These are phyloP conservation scores for Stenopsyche tienmushanensis DNA, from an alignment of 1,140 invertebrate genomes.

Conservation along the genomic window DNA sequence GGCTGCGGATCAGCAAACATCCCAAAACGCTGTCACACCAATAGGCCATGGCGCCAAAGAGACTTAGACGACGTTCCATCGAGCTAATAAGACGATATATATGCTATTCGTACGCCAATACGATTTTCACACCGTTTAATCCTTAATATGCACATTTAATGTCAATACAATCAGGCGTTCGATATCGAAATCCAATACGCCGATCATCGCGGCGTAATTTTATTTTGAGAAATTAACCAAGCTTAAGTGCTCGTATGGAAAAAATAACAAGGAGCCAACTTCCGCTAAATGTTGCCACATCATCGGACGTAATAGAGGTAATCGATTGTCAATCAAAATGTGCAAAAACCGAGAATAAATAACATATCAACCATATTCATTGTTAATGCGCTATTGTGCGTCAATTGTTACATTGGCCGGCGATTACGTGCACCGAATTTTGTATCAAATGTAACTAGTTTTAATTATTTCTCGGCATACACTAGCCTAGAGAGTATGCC, in stretches of 20 bases:
- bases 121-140: too few species aligned
- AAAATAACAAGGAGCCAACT: too few species aligned
- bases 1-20: too few species aligned
- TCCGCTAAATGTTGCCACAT: constrained; percentile 30
- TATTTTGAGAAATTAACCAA: neutral
- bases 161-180: too few species aligned
- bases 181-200: neutral
- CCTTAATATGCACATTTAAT: too few species aligned
- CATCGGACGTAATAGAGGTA: constrained; percentile 37
- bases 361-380: constrained; percentile 32
- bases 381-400: constrained; percentile 21
- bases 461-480: constrained; percentile 21
- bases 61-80: neutral
- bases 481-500: constrained; percentile 11
- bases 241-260: too few species aligned
- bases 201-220: neutral
- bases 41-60: neutral
- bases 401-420: constrained; percentile 20
- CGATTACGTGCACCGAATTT: constrained; percentile 21
- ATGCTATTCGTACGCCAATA: too few species aligned
- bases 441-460: constrained; percentile 14
- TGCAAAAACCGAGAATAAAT: constrained; percentile 33
- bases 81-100: too few species aligned
- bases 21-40: too few species aligned
- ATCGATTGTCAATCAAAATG: constrained; percentile 37